These are phyloP conservation scores for Epizoanthus stellaris DNA, from an alignment of 92 coral and sea anemone species.

Conservation along the genomic window DNA sequence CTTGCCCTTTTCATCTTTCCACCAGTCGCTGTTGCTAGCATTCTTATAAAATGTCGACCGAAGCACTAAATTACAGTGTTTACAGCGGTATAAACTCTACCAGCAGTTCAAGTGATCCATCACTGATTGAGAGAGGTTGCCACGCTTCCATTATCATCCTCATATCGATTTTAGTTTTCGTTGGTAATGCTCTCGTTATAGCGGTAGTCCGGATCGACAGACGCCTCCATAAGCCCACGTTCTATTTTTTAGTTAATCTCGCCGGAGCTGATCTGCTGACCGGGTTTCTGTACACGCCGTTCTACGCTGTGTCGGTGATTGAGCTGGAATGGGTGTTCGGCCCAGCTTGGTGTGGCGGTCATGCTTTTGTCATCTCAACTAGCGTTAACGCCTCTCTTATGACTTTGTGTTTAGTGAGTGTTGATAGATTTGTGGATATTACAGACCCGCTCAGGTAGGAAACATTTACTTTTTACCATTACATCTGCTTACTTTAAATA, in stretches of 20 bases:
- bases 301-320: constrained; percentile 56
- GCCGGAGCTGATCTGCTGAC: constrained; percentile 60
- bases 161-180: constrained; percentile 45
- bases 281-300: constrained; percentile 50
- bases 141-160: constrained; percentile 43
- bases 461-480: neutral
- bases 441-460: constrained; percentile 58
- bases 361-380: constrained; percentile 60
- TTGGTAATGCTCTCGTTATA: constrained; percentile 58
- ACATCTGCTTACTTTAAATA: too few species aligned
- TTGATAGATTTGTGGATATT: constrained; percentile 62
- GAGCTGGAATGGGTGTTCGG: constrained; percentile 55
- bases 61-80: neutral
- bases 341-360: constrained; percentile 46
- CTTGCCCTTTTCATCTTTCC: too few species aligned
- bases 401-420: constrained; percentile 58
- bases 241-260: constrained; percentile 65
- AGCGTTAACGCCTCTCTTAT: constrained; percentile 61
- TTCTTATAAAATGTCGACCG: neutral
- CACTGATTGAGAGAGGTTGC: constrained; percentile 13
- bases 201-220: constrained; percentile 53
- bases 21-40: too few species aligned
- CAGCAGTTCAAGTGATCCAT: neutral
- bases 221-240: constrained; percentile 64
- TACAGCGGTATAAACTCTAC: neutral